Evolutionary conservation across 2,888 invertebrate genomes (phyloP).

Genomic region (Agrypnus murinus): DNA sequence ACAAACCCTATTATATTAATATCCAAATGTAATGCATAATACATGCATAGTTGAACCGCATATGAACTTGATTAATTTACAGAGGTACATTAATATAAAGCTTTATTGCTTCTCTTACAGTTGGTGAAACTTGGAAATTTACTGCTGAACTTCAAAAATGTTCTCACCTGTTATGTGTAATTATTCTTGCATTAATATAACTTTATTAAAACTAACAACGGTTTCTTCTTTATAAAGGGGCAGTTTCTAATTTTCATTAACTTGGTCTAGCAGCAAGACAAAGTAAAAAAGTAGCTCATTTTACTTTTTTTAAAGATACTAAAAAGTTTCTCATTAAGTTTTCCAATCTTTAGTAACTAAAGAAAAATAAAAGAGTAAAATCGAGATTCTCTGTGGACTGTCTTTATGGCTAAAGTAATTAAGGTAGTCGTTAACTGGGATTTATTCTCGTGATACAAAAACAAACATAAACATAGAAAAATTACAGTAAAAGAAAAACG

Average conservation of each 20-base stretch:
- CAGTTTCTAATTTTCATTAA: neutral
- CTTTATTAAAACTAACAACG: neutral
- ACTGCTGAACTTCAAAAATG: no score
- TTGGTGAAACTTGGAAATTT: no score
- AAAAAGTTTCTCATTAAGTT: conserved; percentile 22
- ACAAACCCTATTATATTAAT: neutral
- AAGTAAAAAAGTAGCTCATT: neutral
- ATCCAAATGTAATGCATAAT: conserved; percentile 5
- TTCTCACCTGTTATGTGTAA: no score
- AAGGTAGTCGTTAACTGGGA: conserved; percentile 10
- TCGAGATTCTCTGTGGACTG: neutral
- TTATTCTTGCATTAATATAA: neutral
- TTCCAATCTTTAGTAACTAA: neutral
- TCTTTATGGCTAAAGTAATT: conserved; percentile 9
- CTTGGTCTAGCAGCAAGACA: neutral
- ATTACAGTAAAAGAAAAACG: no score
- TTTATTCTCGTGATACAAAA: no score
- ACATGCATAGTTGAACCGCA: neutral
- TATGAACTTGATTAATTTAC: no score
- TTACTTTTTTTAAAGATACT: conserved; percentile 12
- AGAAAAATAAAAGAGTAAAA: conserved; percentile 7
- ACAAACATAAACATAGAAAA: no score
- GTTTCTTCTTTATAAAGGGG: neutral
- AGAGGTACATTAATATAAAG: no score
- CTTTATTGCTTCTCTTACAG: no score